phyloP scores from a whole-genome alignment of 2,888 invertebrate species.

The Caenorhabditis becei region DNA sequence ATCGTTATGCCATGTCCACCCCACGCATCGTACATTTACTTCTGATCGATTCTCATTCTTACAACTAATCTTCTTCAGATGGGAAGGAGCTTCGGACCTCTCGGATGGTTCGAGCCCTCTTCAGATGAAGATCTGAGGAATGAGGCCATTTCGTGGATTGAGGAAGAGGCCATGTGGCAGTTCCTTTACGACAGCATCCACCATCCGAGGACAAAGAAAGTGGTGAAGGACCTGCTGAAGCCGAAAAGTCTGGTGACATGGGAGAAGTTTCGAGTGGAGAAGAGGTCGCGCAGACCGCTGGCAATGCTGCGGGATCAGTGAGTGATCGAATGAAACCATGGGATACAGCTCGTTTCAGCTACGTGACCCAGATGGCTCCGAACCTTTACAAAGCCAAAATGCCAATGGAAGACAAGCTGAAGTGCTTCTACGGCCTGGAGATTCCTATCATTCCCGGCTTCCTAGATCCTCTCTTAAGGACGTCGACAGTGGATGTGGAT shows the following conservation, averaged over 20 bases:
- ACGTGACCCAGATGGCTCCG: neutral
- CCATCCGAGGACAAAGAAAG: neutral
- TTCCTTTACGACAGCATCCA: constrained; percentile 9
- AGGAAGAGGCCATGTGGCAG: constrained; percentile 17
- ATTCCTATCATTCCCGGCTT: neutral
- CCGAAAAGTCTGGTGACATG: neutral
- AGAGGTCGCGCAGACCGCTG: neutral
- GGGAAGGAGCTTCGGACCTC: neutral
- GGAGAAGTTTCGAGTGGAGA: neutral
- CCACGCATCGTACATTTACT: no score
- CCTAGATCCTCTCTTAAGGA: neutral
- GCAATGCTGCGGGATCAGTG: constrained; percentile 8
- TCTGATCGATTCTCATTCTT: neutral
- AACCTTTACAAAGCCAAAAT: constrained; percentile 10
- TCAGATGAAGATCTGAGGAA: neutral
- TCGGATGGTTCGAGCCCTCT: neutral
- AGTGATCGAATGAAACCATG: neutral
- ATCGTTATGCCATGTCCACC: no score
- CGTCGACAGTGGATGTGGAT: neutral
- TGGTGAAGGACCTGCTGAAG: neutral
- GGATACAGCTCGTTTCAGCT: constrained; percentile 12
- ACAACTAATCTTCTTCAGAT: neutral
- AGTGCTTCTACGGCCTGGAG: constrained; percentile 14
- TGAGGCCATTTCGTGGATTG: constrained; percentile 15
- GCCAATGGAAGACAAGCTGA: neutral